A percentile compares a stretch with the other conserved stretches of the same genome.
Evolutionary conservation across 2,113 vertebrate species (phyloP).

Genomic region (Aspiorhynchus laticeps): DNA sequence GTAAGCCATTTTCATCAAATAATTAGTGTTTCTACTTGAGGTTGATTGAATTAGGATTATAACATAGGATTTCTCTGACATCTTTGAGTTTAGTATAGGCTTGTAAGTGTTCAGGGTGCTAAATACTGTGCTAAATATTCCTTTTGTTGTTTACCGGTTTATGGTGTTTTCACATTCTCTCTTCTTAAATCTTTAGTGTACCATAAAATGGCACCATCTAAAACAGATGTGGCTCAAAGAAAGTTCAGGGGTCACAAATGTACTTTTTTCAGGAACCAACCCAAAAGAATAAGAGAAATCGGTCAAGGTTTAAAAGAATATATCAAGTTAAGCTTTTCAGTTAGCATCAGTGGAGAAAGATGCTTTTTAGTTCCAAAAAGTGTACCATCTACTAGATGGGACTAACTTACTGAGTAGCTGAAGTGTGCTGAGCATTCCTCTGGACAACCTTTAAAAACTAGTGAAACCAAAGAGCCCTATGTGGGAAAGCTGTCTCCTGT

Average conservation of each 20-base stretch:
- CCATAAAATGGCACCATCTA: conserved; percentile 6
- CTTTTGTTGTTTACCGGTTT: conserved; percentile 2
- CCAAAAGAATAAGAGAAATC: background rate
- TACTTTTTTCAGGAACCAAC: background rate
- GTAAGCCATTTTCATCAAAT: background rate
- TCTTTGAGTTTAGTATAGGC: conserved; percentile 33
- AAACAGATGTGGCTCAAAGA: conserved; percentile 9
- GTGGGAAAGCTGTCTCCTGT: conserved; percentile 41
- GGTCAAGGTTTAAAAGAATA: background rate
- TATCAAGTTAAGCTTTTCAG: background rate
- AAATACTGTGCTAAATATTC: conserved; percentile 33
- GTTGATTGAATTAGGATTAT: conserved; percentile 9
- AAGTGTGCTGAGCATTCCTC: conserved; percentile 43
- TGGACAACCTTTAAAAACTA: conserved; percentile 47
- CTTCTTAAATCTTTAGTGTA: conserved; percentile 24
- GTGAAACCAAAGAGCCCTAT: conserved; percentile 57
- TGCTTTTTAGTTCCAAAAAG: background rate
- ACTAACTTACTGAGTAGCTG: background rate
- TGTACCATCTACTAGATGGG: background rate
- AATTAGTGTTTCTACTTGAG: background rate
- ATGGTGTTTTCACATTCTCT: conserved; percentile 29
- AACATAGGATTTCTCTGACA: conserved; percentile 47
- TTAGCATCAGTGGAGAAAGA: background rate
- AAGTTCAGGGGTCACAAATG: background rate
- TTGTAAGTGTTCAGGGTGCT: conserved; percentile 52